These are phyloP conservation scores for Formica aserva DNA, from an alignment of 2,888 invertebrate genomes.

Conservation along the genomic window DNA sequence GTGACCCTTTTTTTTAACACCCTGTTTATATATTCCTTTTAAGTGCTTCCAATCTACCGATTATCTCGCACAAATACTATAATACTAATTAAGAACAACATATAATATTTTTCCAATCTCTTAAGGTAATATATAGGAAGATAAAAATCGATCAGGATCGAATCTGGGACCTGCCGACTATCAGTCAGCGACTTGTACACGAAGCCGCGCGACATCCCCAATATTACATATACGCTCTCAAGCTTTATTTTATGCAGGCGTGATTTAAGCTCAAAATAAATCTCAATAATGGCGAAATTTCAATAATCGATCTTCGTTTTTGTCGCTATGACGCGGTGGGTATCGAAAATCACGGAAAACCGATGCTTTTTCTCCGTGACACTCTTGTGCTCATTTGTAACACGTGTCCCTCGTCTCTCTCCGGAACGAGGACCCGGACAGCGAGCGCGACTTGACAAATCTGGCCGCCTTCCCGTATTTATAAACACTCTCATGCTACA, in stretches of 20 bases:
- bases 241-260: background rate
- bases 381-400: slow-evolving; percentile 57
- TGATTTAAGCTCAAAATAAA: slow-evolving; percentile 16
- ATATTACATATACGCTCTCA: background rate
- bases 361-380: slow-evolving; percentile 67
- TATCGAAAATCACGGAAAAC: slow-evolving; percentile 47
- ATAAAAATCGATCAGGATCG: too few relatives aligned
- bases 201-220: too few relatives aligned
- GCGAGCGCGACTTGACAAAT: slow-evolving; percentile 82
- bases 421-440: slow-evolving; percentile 57
- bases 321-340: background rate
- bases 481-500: slow-evolving; percentile 84
- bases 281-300: background rate
- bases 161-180: too few relatives aligned
- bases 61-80: too few relatives aligned
- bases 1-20: too few relatives aligned
- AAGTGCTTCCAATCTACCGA: too few relatives aligned
- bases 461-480: slow-evolving; percentile 83
- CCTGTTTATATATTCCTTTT: too few relatives aligned
- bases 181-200: too few relatives aligned
- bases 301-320: slow-evolving; percentile 15
- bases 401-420: slow-evolving; percentile 67
- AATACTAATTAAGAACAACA: too few relatives aligned
- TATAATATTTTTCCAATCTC: too few relatives aligned
- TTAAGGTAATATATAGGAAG: too few relatives aligned